Evolutionary conservation across 2,888 invertebrate species (phyloP), one percentile per base, ranked within the genome.

Genomic region (Aleiodes leptofemur): DNA sequence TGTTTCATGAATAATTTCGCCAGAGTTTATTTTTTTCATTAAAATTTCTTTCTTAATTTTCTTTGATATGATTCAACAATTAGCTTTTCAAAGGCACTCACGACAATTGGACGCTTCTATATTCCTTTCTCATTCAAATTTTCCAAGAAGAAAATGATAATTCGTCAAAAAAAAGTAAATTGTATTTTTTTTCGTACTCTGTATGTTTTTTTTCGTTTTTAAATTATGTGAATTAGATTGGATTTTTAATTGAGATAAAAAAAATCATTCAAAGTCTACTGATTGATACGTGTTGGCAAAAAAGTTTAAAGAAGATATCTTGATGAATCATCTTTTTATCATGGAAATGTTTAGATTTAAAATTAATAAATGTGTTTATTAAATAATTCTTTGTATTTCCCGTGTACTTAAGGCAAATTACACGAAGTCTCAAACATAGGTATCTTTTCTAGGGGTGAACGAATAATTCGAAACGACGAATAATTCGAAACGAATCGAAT

Each of bases 31-130:
- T 23, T 23, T 23, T 23, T 55, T 14, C 11, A n/a, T 59, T 72
- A 31, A 14, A 61, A 38, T 50, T 64, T n/a, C 31, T 43, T 38
- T 43, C 34, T 61, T 61, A n/a, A 14, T 72, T 72, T 23, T 38
- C 53, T 38, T 51, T 64, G 72, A 72, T 72, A 72, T 72, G 72
- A 59, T 72, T 64, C 48, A 72, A 72, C 72, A 72, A 72, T 53
- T 72, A 72, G 55, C 48, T 70, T 23, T 23, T 64, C 59, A 61
- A 74, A 74, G 74, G 74, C 74, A 74, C 74, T 74, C 64, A 64
- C 48, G 64, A 66, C 70, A 71, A 55, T 55, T 71, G 48, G 64
- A 74, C 74, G 55, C 71, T 66, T 66, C 31, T 43, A 31, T 43
- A 31, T 14, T 55, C 53, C 29, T 34, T 23, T 51, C 55, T 14